Evolutionary conservation across 2,888 invertebrate species (phyloP), one percentile per base, ranked within the genome.

Genomic region (Carabus problematicus): DNA sequence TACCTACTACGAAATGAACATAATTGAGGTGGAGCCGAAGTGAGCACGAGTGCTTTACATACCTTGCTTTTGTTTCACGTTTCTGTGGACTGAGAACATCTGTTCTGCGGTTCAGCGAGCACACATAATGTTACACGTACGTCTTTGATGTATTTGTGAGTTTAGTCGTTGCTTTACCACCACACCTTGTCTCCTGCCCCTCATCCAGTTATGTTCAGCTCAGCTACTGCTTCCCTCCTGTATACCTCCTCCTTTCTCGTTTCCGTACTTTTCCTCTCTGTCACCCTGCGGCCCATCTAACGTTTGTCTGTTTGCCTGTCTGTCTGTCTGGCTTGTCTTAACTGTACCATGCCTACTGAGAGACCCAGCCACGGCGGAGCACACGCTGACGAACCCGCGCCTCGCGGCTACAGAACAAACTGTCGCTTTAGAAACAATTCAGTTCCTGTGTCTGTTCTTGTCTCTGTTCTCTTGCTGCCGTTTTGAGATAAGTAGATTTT

Each of bases 71-170:
- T 52, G 56, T 29, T 40, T 39, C 56, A 56, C 45, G 45, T 12
- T 45, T 12, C n/a, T 12, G 11, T 11, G 45, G 14, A 45, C 56
- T 39, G 40, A 56, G 56, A 56, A 56, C 56, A 56, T 56, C 56
- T 56, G 56, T 56, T 56, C 56, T 40, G 56, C 56, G 56, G 56
- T 29, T 29, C 56, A 29, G 12, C 56, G 56, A 56, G 56, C 40
- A 40, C 40, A 56, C 56, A 40, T 56, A 56, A n/a, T 56, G 56
- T 56, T 56, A 40, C 40, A 56, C 56, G 39, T 56, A 56, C n/a
- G 56, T 56, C 56, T 56, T 56, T 56, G 56, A 56, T 56, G 56
- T 56, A 39, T 56, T 56, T 56, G 56, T 39, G 56, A 56, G 56
- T 56, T 56, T 56, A 56, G 56, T 54, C 19, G 54, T 14, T 47